phyloP scores from a whole-genome alignment of 35 echinoderm and acorn worm species.

The Lytechinus pictus region DNA sequence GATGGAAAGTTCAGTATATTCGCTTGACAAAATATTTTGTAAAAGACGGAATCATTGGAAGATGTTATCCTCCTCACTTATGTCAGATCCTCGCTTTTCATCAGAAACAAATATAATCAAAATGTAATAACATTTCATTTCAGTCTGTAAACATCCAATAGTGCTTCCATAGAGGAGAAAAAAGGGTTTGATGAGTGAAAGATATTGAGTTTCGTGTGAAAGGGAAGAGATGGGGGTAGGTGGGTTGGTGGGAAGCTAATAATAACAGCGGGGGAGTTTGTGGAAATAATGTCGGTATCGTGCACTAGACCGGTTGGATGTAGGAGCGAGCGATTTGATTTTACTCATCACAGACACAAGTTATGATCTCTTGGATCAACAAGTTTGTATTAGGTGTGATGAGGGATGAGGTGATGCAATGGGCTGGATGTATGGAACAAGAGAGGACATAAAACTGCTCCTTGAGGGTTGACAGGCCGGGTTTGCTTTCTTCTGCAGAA shows the following conservation, averaged over 20 bases:
- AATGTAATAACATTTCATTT: slow-evolving; percentile 35
- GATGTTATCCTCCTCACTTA: background rate
- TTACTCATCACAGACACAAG: background rate
- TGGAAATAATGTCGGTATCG: background rate
- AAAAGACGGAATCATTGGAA: background rate
- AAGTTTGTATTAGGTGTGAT: background rate
- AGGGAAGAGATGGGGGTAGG: background rate
- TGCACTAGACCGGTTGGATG: background rate
- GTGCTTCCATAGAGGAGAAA: background rate
- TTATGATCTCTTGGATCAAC: slow-evolving; percentile 4
- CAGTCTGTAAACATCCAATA: background rate
- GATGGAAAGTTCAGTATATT: background rate
- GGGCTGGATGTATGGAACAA: background rate
- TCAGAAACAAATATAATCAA: slow-evolving; percentile 41
- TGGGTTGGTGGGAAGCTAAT: background rate
- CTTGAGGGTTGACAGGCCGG: background rate
- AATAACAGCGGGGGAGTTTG: background rate
- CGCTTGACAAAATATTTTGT: background rate
- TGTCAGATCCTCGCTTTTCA: slow-evolving; percentile 31
- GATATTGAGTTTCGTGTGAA: background rate
- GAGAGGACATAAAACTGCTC: background rate
- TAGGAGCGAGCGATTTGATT: background rate
- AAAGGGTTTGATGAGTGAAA: background rate
- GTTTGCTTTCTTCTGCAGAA: too few species aligned
- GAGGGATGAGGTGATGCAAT: background rate